Base-by-base conservation (phyloP, 2,888 invertebrate species). In the Sinotaia quadrata region DNA sequence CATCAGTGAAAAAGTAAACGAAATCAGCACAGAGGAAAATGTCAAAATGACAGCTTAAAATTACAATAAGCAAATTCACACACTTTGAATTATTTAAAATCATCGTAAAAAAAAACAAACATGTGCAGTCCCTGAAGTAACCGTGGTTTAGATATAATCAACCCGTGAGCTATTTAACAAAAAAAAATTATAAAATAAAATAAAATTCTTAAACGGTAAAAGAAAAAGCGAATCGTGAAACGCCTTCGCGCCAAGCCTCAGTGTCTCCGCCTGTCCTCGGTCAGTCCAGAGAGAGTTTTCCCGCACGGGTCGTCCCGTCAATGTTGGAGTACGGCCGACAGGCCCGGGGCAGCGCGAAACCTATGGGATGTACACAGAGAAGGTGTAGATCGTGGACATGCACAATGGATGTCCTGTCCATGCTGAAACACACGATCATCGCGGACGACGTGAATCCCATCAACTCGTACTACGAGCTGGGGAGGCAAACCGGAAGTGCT, bases 401-500 rank as follows among this genome's bases (percentile, higher is more conserved):
- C 73, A 80, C 74, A 12, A 85, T 85, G 85, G 84, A 85, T 71
- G 78, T 85, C 74, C 78, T 85, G 33, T 83, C 84, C 27, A 80
- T 85, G 76, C 75, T 85, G 8, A 84, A 84, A 73, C 80, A 83
- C 68, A 78, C 81, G 27, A 81, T 84, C 37, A 78, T 78, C 36
- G 75, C 85, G 0, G 86, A 90, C 68, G 89, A 89, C 73, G 84
- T 81, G 56, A 90, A 90, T 78, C 95, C 96, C 47, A 95, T 97
- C 84, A 92, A 93, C 85, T 93, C 94, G 84, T 93, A 93, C 89
- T 97, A 94, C 89, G 94, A 95, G 79, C 92, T 97, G 76, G 94
- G 95, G 63, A 93, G 93, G 82, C 94, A 94, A 85, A 90, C 91
- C 65, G 92, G 92, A 68, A 93, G 93, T 69, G 94, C 93, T 2